Evolutionary conservation across 2,113 vertebrate genomes (phyloP).

Genomic region (Reinhardtius hippoglossoides): DNA sequence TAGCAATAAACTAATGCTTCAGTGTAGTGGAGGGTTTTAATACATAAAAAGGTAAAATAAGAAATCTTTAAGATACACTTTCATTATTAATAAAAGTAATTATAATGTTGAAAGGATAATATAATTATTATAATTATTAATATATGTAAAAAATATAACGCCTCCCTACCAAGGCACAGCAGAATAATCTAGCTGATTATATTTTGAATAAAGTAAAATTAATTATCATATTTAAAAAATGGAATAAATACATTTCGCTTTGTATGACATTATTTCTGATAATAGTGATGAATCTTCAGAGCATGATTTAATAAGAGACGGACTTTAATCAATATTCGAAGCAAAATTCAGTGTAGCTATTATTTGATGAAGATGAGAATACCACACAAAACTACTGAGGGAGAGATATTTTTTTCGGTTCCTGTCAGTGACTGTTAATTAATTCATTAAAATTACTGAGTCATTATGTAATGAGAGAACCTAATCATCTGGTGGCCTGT

Average conservation of each 20-base stretch:
- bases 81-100: too few relatives aligned
- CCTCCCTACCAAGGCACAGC: background rate
- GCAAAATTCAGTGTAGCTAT: conserved; percentile 27
- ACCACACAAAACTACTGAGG: conserved; percentile 16
- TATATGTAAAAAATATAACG: conserved; percentile 10
- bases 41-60: background rate
- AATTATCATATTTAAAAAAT: conserved; percentile 49
- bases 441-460: conserved; percentile 72
- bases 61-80: too few relatives aligned
- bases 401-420: background rate
- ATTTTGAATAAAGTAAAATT: conserved; percentile 39
- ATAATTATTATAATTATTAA: background rate
- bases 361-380: conserved; percentile 55
- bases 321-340: conserved; percentile 58
- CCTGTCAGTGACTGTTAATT: conserved; percentile 62
- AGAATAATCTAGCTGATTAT: conserved; percentile 36
- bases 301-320: conserved; percentile 53
- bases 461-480: conserved; percentile 73
- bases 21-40: background rate
- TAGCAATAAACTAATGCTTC: background rate
- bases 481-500: conserved; percentile 68
- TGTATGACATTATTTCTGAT: conserved; percentile 52
- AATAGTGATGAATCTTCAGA: conserved; percentile 46
- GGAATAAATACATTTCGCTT: conserved; percentile 31
- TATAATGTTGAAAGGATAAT: too few relatives aligned